phyloP scores from a whole-genome alignment of 2,797 vertebrate species.

The Apodemus agrarius region DNA sequence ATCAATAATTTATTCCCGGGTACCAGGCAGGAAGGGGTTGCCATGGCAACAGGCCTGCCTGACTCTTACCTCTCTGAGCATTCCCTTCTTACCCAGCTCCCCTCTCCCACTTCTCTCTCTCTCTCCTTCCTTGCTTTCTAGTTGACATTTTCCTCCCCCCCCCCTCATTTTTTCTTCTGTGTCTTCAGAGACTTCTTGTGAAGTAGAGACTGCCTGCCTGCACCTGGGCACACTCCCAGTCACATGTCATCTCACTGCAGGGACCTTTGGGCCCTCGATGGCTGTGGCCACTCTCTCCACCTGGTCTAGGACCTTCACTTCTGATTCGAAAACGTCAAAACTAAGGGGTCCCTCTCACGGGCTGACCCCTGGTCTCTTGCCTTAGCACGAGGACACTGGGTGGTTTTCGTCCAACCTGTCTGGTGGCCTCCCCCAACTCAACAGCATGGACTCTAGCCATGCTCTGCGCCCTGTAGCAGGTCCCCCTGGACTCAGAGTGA shows the following conservation, averaged over 20 bases:
- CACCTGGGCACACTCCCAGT: background rate
- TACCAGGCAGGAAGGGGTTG: slow-evolving; percentile 59
- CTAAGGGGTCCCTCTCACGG: background rate
- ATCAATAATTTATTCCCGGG: slow-evolving; percentile 81
- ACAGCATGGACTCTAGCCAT: background rate
- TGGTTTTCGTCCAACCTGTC: background rate
- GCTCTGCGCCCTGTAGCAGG: background rate
- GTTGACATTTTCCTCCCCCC: background rate
- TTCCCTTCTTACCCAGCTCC: background rate
- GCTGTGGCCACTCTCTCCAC: background rate
- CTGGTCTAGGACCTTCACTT: background rate
- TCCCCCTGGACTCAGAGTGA: background rate
- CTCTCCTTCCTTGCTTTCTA: background rate
- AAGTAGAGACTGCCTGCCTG: background rate
- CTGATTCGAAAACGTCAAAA: background rate
- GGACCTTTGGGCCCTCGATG: background rate
- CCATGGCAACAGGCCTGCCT: slow-evolving; percentile 67
- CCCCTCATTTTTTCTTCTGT: slow-evolving; percentile 2
- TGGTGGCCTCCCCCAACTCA: fast-evolving
- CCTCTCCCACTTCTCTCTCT: background rate
- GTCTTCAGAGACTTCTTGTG: background rate
- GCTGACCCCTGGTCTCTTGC: background rate
- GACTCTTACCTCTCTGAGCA: slow-evolving; percentile 27
- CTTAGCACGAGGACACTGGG: background rate
- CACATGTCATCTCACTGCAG: background rate